Base-by-base conservation (phyloP, 1,140 invertebrate species). In the Rhagoletis zephyria region DNA sequence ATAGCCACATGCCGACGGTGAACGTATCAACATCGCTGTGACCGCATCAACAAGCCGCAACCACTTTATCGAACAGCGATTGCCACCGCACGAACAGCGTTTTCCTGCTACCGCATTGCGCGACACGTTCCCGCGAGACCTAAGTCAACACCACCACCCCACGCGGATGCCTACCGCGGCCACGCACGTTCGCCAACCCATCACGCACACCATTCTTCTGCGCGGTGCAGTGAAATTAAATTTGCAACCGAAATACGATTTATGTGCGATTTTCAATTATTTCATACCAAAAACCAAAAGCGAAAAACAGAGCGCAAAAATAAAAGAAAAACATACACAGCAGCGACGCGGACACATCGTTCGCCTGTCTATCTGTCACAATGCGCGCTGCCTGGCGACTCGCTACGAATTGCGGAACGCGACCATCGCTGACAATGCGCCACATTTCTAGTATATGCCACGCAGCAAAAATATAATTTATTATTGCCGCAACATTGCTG, bases 241-340 rank as follows among this genome's bases (percentile, higher is more conserved):
- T 61, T 85, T 45, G 85, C 85, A 85, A 85, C 85, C 56, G 85
- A 85, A 85, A 85, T 85, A 48, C 85, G 63, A 85, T 85, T 85
- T 85, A 85, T 85, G 85, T 85, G 85, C 85, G 85, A 85, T 63
- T 85, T 85, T 85, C 85, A 85, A 85, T 85, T 85, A 85, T 85
- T 61, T 61, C 48, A 81, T 81, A 56, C 48, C 48, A 56, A 81
- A 81, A 81, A 30, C 48, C 19, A 81, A 19, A 81, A 81, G 9
- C 4, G 56, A 9, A 81, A 81, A 9, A 30, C 30, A 67, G 0
- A 63, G 4, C n/a, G 61, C 4, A 14, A 63, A 63, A 63, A 63
- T 63, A 14, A 63, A 63, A 63, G n/a, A 63, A n/a, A 30, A 30
- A 30, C 30, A 30, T 30, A 30, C 30, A 63, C 4, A 63, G n/a